phyloP scores from a whole-genome alignment of 2,797 vertebrate genomes.

The Carcharodon carcharias region DNA sequence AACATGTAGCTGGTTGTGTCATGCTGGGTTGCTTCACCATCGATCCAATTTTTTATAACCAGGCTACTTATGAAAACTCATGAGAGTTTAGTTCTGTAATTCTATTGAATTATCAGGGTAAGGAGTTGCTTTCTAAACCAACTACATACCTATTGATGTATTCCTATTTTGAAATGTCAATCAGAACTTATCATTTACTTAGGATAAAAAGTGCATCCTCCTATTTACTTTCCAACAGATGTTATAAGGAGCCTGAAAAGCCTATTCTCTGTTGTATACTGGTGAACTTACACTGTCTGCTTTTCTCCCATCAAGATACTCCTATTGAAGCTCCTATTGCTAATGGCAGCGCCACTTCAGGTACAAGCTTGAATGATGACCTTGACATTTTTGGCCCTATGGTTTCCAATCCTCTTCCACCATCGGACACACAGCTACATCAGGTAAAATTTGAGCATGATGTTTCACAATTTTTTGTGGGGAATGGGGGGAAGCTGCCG shows the following conservation, averaged over 20 bases:
- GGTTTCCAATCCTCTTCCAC: slow-evolving; percentile 90
- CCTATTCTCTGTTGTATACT: background rate
- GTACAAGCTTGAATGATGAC: slow-evolving; percentile 68
- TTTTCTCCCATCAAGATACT: slow-evolving; percentile 60
- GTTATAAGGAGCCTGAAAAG: background rate
- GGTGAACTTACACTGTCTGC: background rate
- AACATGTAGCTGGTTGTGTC: background rate
- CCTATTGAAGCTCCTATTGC: slow-evolving; percentile 63
- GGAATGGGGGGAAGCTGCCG: background rate
- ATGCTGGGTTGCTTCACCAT: background rate
- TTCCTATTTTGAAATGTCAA: background rate
- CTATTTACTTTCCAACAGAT: background rate
- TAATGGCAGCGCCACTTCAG: slow-evolving; percentile 58
- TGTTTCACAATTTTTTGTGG: background rate
- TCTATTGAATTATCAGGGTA: background rate
- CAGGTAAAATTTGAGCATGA: slow-evolving; percentile 10
- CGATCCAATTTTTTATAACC: background rate
- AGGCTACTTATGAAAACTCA: background rate
- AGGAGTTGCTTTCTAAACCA: background rate
- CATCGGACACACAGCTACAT: slow-evolving; percentile 50
- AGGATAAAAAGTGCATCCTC: background rate
- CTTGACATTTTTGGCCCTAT: slow-evolving; percentile 95
- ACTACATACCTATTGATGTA: background rate
- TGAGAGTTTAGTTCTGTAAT: background rate
- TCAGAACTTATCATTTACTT: background rate